A percentile compares a stretch with the other conserved stretches of the same genome.
Evolutionary conservation across 2,113 vertebrate genomes (phyloP).

Genomic region (Athene cunicularia): DNA sequence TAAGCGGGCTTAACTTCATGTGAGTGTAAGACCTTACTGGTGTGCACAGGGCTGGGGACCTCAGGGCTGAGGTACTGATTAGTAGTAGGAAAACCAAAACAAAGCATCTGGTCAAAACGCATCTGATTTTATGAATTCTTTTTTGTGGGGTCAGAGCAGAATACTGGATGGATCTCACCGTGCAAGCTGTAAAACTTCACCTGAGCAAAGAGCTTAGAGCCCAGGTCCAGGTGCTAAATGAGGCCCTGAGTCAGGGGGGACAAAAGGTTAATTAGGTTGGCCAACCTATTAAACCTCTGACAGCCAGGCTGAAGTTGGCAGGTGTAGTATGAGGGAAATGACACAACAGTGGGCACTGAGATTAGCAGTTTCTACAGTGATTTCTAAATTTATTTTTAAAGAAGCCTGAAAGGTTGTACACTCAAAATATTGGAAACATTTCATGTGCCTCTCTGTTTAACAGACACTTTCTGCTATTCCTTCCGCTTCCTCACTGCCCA

Average conservation of each 20-base stretch:
- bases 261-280: neutral
- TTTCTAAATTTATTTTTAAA: neutral
- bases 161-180: neutral
- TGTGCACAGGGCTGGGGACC: neutral
- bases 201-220: neutral
- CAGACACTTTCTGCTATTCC: neutral
- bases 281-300: neutral
- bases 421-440: neutral
- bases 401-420: neutral
- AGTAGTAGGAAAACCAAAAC: too few relatives aligned
- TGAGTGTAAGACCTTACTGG: neutral
- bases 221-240: neutral
- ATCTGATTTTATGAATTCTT: neutral
- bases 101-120: rapidly evolving
- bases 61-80: neutral
- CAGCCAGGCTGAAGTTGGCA: neutral
- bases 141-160: neutral
- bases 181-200: neutral
- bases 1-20: rapidly evolving
- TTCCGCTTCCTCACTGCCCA: neutral
- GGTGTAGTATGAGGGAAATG: neutral
- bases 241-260: neutral
- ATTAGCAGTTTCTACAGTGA: neutral
- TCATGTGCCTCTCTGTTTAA: neutral
- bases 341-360: neutral